Evolutionary conservation across 2,888 invertebrate genomes (phyloP), one percentile per base, ranked within the genome.

Genomic region (Meta bourneti): DNA sequence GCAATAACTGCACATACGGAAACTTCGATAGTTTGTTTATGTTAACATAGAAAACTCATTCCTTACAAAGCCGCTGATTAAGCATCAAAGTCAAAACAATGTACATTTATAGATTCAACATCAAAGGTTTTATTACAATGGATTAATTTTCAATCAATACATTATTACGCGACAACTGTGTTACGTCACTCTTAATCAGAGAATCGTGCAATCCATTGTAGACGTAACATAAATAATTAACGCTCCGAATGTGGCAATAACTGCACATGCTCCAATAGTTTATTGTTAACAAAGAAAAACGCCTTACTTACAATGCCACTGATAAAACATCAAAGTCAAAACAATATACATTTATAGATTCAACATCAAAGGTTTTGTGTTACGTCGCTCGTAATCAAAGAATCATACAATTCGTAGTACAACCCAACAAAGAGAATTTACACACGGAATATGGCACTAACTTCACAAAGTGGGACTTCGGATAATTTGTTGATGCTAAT

Each of bases 371-470:
- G 7, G 4, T 34, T 34, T 34, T 1, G 34, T 61, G 61, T 48
- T 13, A 20, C 7, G 34, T 34, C 4, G 34, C 34, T 34, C 1
- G 34, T 34, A 34, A 2, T 34, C 34, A 34, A 4, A 34, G 19
- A 72, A 16, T 71, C 20, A 20, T 7, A 19, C 72, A 19, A 72
- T 72, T 7, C 72, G n/a, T 71, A 8, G 19, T n/a, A 20, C 71
- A 71, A n/a, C 8, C 6, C 48, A 77, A 49, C 49, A 77, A 77
- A 77, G 49, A 77, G 48, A 49, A 51, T 16, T 77, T 9, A 51
- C 11, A 13, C 11, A n/a, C 11, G 77, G 77, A 77, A 77, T 77
- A 16, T 49, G 8, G 77, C 77, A 77, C 48, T 77, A 61, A 20
- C 54, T n/a, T n/a, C n/a, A n/a, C n/a, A 7, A 61, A n/a, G n/a